Base-by-base conservation (phyloP, 2,113 vertebrate genomes). In the Crotalus viridis region DNA sequence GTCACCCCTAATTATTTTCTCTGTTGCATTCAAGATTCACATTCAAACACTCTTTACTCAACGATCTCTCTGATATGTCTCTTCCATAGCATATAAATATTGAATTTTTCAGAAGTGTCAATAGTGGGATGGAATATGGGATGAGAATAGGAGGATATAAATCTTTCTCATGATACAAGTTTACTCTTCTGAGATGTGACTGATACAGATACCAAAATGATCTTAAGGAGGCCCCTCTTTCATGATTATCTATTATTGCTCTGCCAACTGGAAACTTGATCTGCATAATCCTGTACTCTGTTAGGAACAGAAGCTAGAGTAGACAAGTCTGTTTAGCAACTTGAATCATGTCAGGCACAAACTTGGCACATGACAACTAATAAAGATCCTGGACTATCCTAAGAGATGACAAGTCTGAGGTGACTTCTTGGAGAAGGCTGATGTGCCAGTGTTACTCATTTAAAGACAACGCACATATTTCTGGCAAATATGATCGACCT, bases 311-410 rank as follows among this genome's bases (percentile, higher is more conserved):
- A 92, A 92, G 64, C 64, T 51, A 85, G 52, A 57, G 52, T 6
- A 48, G 87, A 89, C 52, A 57, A 89, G 52, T 85, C 87, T 89
- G 33, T 92, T 89, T 89, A 92, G 92, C 87, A 64, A 43, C 92
- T 85, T 89, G 39, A 57, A 33, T 89, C 56, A 89, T 89, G 89
- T 89, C 10, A 89, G 26, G 52, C 87, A n/a, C 26, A 92, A 8
- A 92, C 52, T 57, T 92, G 92, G 92, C 64, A 57, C 87, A 55
- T 8, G 9, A 59, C 33, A 93, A 69, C 28, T 26, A 21, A 89
- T 90, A 86, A 33, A 56, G 92, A 59, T 51, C 55, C 64, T 17
- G n/a, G 33, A 39, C 43, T 92, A 85, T 54, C 24, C 55, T 93
- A 17, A 56, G 64, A 89, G 54, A 85, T 56, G 87, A 89, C 87